These are phyloP conservation scores for Apomyelois bistriatella DNA, from an alignment of 2,888 invertebrate species.

Conservation along the genomic window DNA sequence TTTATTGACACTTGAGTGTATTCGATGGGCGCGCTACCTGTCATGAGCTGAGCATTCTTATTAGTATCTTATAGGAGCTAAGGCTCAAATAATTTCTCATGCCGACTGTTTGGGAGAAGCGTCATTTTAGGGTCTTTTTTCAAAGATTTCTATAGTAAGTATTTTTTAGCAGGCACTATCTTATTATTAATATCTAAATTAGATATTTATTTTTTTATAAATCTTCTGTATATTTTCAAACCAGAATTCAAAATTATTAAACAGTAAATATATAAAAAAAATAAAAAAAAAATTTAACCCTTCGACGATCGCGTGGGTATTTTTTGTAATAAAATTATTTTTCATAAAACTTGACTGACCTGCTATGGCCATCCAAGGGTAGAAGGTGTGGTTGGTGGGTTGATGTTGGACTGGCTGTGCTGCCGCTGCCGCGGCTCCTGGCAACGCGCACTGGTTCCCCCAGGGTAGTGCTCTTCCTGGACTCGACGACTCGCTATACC, in stretches of 20 bases:
- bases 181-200: background rate
- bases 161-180: too few relatives aligned
- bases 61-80: conserved; percentile 54
- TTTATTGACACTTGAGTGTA: conserved; percentile 66
- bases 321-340: background rate
- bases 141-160: too few relatives aligned
- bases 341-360: conserved; percentile 82
- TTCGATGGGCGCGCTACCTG: conserved; percentile 45
- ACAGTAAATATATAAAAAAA: too few relatives aligned
- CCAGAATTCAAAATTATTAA: too few relatives aligned
- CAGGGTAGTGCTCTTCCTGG: conserved; percentile 88
- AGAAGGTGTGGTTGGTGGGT: conserved; percentile 95
- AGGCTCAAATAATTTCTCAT: conserved; percentile 33
- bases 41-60: conserved; percentile 44
- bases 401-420: conserved; percentile 94
- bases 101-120: conserved; percentile 25
- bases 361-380: conserved; percentile 99
- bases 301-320: background rate
- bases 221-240: too few relatives aligned
- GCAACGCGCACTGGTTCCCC: conserved; percentile 93
- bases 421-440: conserved; percentile 88
- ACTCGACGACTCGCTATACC: conserved; percentile 92
- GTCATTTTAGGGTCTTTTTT: conserved; percentile 56
- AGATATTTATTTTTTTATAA: background rate
- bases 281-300: conserved; percentile 1